phyloP scores from a whole-genome alignment of 2,888 invertebrate genomes.

The Drosophila emarginata region DNA sequence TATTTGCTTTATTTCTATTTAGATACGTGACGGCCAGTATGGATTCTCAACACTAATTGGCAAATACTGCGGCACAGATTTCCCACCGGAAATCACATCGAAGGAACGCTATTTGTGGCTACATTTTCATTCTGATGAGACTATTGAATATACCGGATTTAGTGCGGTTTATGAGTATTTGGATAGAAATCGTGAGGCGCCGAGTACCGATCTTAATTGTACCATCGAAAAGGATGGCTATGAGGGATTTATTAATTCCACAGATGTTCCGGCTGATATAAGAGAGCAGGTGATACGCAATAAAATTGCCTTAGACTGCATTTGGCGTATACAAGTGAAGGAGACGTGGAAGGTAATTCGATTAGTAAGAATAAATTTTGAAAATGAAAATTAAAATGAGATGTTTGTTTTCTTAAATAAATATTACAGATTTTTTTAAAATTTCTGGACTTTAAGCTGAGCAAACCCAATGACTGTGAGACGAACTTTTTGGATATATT shows the following conservation, averaged over 20 bases:
- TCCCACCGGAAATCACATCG: slow-evolving; percentile 89
- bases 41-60: slow-evolving; percentile 88
- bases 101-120: slow-evolving; percentile 90
- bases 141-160: slow-evolving; percentile 91
- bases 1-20: background rate
- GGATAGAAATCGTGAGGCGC: slow-evolving; percentile 84
- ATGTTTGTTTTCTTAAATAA: background rate
- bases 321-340: slow-evolving; percentile 88
- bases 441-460: slow-evolving; percentile 86
- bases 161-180: slow-evolving; percentile 89
- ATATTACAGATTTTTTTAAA: slow-evolving; percentile 86
- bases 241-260: slow-evolving; percentile 85
- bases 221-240: slow-evolving; percentile 84
- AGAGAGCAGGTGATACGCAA: slow-evolving; percentile 84
- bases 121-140: slow-evolving; percentile 90
- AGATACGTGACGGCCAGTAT: slow-evolving; percentile 90
- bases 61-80: slow-evolving; percentile 88
- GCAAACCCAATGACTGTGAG: slow-evolving; percentile 90
- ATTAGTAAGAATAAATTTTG: background rate
- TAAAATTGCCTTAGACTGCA: slow-evolving; percentile 87
- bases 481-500: slow-evolving; percentile 90
- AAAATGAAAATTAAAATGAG: too few relatives aligned
- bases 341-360: slow-evolving; percentile 86
- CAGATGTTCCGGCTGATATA: slow-evolving; percentile 84
- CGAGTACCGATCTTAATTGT: slow-evolving; percentile 84